Conservation (phyloP, 1,140 invertebrate species). For the Sminthurides bifidus region DNA sequence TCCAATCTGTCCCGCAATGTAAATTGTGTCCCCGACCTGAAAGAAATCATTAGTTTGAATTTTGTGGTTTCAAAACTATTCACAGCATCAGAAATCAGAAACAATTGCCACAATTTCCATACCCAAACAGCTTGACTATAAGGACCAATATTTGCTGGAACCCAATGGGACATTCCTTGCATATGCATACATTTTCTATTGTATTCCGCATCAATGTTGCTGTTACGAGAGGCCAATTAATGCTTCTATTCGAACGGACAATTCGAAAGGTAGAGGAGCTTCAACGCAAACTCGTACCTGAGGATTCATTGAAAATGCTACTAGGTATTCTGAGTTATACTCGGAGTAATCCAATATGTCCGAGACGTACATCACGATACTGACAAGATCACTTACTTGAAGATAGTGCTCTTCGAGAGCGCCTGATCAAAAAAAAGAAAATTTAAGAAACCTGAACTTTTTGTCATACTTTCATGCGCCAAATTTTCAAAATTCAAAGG, state of each 20-base stretch:
- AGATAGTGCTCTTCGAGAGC: constrained; percentile 31
- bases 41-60: too few relatives aligned
- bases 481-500: constrained; percentile 32
- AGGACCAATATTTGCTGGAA: constrained; percentile 86
- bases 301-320: constrained; percentile 52
- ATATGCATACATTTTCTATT: constrained; percentile 69
- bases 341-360: constrained; percentile 64
- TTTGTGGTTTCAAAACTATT: too few relatives aligned
- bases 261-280: constrained; percentile 55
- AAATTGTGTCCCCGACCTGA: constrained; percentile 65
- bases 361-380: constrained; percentile 66
- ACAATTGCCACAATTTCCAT: too few relatives aligned
- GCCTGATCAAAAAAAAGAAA: constrained; percentile 26
- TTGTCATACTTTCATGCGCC: constrained; percentile 44
- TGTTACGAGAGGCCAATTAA: constrained; percentile 48
- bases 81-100: too few relatives aligned
- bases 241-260: constrained; percentile 65
- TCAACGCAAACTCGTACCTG: constrained; percentile 79
- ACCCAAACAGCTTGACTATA: constrained; percentile 84
- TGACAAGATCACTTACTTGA: constrained; percentile 54
- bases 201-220: constrained; percentile 3
- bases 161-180: constrained; percentile 89
- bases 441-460: constrained; percentile 33
- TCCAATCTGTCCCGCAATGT: constrained; percentile 82
- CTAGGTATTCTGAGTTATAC: constrained; percentile 65